phyloP scores from a whole-genome alignment of 2,888 invertebrate genomes.

The Malachius bipustulatus region DNA sequence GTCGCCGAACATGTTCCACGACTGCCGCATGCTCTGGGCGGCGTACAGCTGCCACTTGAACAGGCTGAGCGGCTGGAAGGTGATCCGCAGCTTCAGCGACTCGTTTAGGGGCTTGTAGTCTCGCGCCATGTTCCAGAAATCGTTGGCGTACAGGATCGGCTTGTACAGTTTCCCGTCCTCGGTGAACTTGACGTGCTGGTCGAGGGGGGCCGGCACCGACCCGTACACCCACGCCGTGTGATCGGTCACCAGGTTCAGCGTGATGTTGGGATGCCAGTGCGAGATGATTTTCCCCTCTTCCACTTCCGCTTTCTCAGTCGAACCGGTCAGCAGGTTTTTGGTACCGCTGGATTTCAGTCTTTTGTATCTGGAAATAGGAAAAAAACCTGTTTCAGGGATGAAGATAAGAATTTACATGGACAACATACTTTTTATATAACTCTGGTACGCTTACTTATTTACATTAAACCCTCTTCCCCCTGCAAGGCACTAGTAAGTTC shows the following conservation, averaged over 20 bases:
- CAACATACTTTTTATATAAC: too few relatives aligned
- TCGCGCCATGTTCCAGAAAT: conserved; percentile 96
- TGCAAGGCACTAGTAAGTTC: too few relatives aligned
- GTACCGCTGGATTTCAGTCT: conserved; percentile 76
- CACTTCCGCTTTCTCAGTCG: conserved; percentile 64
- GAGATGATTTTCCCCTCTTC: conserved; percentile 86
- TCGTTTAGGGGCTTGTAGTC: conserved; percentile 87
- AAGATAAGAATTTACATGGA: too few relatives aligned
- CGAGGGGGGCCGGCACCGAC: conserved; percentile 79
- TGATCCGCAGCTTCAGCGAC: conserved; percentile 57
- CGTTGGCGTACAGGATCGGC: conserved; percentile 90
- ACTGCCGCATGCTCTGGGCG: conserved; percentile 87
- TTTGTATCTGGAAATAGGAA: conserved; percentile 57
- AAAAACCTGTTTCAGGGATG: too few relatives aligned
- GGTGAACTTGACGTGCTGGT: conserved; percentile 84
- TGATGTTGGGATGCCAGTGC: conserved; percentile 99
- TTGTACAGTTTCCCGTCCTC: conserved; percentile 79
- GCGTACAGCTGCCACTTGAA: conserved; percentile 99
- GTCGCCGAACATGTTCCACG: conserved; percentile 62
- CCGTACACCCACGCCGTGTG: conserved; percentile 92
- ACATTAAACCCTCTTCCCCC: too few relatives aligned
- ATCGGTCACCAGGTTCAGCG: conserved; percentile 89
- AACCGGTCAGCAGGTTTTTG: conserved; percentile 89
- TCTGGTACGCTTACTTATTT: too few relatives aligned
- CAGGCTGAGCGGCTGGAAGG: conserved; percentile 82